Evolutionary conservation across 2,888 invertebrate genomes (phyloP), one percentile per base, ranked within the genome.

Genomic region (Syrista parreyssii): DNA sequence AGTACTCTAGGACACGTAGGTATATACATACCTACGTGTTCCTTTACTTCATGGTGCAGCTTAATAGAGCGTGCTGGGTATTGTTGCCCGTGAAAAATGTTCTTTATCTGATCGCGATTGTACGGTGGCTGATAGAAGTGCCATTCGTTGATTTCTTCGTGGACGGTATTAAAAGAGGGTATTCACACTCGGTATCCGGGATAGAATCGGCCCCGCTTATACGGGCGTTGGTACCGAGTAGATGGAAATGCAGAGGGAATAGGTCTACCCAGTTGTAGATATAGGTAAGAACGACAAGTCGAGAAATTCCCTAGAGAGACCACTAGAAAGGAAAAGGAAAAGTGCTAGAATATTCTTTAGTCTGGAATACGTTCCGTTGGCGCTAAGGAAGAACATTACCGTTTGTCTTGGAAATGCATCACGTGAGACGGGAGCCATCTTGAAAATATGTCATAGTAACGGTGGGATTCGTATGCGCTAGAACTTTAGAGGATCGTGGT

Each of bases 51-150:
- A 36, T 72, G 15, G 55, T 55, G 55, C 55, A 55, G 68, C 55
- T 79, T 81, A 76, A 80, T 79, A 75, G 81, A 81, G 76, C 80
- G 76, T 80, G 79, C 74, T 75, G 71, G 68, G 79, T 78, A 82
- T 81, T 77, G 81, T 83, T 76, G 75, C 75, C 71, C 30, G 55
- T 55, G 82, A 83, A 83, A 81, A 84, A 80, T 78, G 77, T 79
- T 78, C 77, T 78, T 83, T 83, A 85, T 85, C 84, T 80, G 84
- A 85, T 85, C 82, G 79, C 74, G 55, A 55, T 55, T 55, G 76
- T 55, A 72, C 76, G 71, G 55, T 73, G 32, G n/a, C 34, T 12
- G n/a, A 74, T 15, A 76, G 72, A 40, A 71, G 33, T 40, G 76
- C 40, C 76, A 55, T 55, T 55, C 55, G 55, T 55, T 55, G 55